phyloP scores from a whole-genome alignment of 23 tunicate species.

The Ciona savignyi region DNA sequence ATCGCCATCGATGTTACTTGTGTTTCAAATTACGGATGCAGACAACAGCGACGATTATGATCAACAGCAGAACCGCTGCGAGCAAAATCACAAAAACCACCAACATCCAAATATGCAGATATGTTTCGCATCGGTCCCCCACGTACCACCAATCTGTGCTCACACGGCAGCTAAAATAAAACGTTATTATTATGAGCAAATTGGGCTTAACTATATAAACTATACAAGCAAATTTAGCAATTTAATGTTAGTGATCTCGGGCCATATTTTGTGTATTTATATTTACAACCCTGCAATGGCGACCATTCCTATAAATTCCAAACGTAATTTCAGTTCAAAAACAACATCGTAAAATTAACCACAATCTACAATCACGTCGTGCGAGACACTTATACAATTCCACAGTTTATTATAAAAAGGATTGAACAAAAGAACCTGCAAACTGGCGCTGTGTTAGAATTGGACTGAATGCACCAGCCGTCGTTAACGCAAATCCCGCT shows the following conservation, averaged over 20 bases:
- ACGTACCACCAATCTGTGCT: slow-evolving; percentile 23
- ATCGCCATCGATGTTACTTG: background rate
- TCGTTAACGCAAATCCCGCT: background rate
- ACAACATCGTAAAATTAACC: too few relatives aligned
- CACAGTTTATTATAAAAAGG: too few relatives aligned
- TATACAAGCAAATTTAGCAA: too few relatives aligned
- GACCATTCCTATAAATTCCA: too few relatives aligned
- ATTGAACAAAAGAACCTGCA: slow-evolving; percentile 29
- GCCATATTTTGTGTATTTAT: too few relatives aligned
- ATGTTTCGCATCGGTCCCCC: slow-evolving; percentile 25
- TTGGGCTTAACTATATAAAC: too few relatives aligned
- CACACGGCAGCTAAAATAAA: slow-evolving; percentile 5
- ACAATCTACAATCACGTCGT: too few relatives aligned
- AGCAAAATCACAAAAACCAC: slow-evolving; percentile 9
- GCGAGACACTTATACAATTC: too few relatives aligned
- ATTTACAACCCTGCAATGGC: too few relatives aligned
- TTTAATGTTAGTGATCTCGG: too few relatives aligned
- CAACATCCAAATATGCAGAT: slow-evolving; percentile 31
- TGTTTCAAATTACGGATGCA: background rate
- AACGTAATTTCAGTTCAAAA: too few relatives aligned
- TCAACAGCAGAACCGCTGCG: background rate
- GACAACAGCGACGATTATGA: background rate
- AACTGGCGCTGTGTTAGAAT: slow-evolving; percentile 18
- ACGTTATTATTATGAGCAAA: too few relatives aligned
- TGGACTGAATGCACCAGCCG: slow-evolving; percentile 28